phyloP scores from a whole-genome alignment of 2,888 invertebrate species.

The Drosophila phalerata region DNA sequence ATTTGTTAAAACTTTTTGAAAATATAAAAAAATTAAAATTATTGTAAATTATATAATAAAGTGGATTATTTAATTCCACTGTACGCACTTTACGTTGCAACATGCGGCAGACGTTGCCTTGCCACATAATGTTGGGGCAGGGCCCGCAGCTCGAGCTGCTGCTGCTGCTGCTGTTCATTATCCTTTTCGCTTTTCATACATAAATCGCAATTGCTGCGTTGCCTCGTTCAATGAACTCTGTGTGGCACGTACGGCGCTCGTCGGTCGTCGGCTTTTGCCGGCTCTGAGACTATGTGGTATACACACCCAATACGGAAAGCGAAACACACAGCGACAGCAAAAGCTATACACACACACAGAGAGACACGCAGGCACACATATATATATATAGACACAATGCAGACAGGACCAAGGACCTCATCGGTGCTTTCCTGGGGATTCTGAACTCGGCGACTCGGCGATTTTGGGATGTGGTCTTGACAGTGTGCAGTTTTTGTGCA shows the following conservation, averaged over 20 bases:
- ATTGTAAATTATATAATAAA: too few species aligned
- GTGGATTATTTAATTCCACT: too few species aligned
- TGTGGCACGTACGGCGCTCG: slow-evolving; percentile 6
- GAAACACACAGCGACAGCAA: slow-evolving; percentile 79
- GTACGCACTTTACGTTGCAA: neutral
- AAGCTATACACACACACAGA: slow-evolving; percentile 45
- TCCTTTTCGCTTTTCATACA: slow-evolving; percentile 84
- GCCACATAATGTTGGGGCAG: slow-evolving; percentile 70
- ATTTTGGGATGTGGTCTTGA: slow-evolving; percentile 79
- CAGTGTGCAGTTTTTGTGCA: slow-evolving; percentile 68
- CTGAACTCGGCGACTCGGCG: slow-evolving; percentile 12
- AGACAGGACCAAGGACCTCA: slow-evolving; percentile 55
- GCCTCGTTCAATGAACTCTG: slow-evolving; percentile 74
- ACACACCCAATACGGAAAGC: slow-evolving; percentile 85
- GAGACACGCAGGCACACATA: slow-evolving; percentile 33
- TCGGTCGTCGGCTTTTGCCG: slow-evolving; percentile 82
- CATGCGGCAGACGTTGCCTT: slow-evolving; percentile 11
- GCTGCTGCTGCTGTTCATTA: slow-evolving; percentile 68
- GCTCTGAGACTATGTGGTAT: slow-evolving; percentile 56
- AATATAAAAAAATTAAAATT: too few species aligned
- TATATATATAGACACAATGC: slow-evolving; percentile 16
- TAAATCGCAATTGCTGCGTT: slow-evolving; percentile 68
- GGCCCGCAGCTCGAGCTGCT: slow-evolving; percentile 48
- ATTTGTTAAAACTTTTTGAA: too few species aligned
- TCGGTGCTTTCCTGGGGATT: slow-evolving; percentile 24